phyloP scores from a whole-genome alignment of 2,888 invertebrate species.

The Odontomyia ornata region DNA sequence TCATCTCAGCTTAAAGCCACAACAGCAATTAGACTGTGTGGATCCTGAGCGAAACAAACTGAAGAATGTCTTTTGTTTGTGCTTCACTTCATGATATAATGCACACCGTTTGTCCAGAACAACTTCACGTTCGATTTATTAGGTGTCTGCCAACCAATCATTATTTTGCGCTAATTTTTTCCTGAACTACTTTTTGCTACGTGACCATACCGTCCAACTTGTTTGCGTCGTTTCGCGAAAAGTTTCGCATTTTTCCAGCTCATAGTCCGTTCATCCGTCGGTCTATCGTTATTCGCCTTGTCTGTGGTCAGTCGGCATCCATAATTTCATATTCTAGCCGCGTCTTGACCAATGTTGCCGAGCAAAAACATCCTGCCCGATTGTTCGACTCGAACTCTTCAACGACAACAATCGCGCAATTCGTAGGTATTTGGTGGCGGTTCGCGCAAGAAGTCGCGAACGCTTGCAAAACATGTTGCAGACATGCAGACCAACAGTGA shows the following conservation, averaged over 20 bases:
- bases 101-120: background rate
- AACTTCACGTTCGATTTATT: conserved; percentile 32
- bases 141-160: conserved; percentile 43
- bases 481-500: conserved; percentile 28
- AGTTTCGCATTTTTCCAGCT: conserved; percentile 1
- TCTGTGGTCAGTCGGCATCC: conserved; percentile 14
- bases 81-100: background rate
- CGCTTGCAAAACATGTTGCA: conserved; percentile 13
- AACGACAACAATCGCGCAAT: conserved; percentile 38
- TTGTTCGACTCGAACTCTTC: conserved; percentile 6
- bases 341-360: conserved; percentile 10
- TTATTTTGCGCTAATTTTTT: conserved; percentile 44
- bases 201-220: conserved; percentile 24
- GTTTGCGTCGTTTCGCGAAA: background rate
- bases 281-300: background rate
- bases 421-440: conserved; percentile 30
- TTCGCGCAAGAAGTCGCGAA: conserved; percentile 13
- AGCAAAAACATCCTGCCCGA: conserved; percentile 19
- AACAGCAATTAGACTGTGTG: background rate
- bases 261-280: background rate
- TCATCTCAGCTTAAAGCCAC: background rate
- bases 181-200: conserved; percentile 25
- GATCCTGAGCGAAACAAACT: background rate
- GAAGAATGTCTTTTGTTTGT: background rate
- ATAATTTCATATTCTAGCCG: conserved; percentile 36